A percentile compares a stretch with the other conserved stretches of the same genome.
phyloP scores from a whole-genome alignment of 2,797 vertebrate genomes.

The Austrolebias charrua region DNA sequence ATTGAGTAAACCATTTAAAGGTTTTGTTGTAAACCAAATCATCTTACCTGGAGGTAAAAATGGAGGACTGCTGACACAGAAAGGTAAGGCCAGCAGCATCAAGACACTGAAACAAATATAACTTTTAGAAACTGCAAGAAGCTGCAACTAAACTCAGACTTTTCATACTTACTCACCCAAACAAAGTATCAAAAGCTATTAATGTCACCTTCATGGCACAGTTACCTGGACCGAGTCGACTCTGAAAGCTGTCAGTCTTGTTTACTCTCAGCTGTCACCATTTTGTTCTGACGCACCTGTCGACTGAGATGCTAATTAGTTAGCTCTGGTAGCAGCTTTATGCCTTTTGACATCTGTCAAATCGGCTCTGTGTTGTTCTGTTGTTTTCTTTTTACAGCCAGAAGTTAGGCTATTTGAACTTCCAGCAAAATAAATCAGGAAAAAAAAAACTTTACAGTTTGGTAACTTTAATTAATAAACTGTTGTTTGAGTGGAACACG shows the following conservation, averaged over 20 bases:
- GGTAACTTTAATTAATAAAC: not conserved
- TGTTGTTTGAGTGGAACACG: not conserved
- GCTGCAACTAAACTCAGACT: not conserved
- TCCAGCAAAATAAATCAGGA: not conserved
- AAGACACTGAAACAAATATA: slow-evolving; percentile 17
- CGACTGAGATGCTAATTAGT: slow-evolving; percentile 5
- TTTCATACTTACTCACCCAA: slow-evolving; percentile 10
- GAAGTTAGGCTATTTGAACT: no score
- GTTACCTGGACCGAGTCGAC: no score
- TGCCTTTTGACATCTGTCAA: not conserved
- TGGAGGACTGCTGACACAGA: not conserved
- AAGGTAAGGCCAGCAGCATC: not conserved
- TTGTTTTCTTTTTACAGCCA: not conserved
- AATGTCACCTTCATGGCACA: not conserved
- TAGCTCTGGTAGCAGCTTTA: not conserved
- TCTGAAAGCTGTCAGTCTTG: not conserved
- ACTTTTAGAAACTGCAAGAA: accelerated
- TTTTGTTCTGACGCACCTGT: slow-evolving; percentile 18
- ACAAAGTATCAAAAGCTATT: not conserved
- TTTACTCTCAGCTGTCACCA: slow-evolving; percentile 12
- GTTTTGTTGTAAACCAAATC: not conserved
- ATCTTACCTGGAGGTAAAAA: slow-evolving; percentile 26
- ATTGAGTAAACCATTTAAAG: no score
- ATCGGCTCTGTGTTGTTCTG: not conserved
- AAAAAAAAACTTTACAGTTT: not conserved